Conservation (phyloP, 2,113 vertebrate genomes). For the Ivindomyrus marchei region DNA sequence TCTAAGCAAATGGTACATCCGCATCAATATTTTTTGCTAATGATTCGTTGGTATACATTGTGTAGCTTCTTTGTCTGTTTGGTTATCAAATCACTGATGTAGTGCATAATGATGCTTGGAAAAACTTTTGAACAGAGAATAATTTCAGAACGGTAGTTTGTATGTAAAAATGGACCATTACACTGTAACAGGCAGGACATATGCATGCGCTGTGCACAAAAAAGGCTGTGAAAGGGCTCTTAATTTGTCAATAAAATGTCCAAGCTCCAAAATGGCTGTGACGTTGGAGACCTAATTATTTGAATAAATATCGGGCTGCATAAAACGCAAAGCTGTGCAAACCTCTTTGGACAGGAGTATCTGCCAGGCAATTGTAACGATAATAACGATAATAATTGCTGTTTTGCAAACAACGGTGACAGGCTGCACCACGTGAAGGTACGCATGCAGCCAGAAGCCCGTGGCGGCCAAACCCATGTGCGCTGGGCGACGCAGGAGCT, state of each 20-base stretch:
- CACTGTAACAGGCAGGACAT: background rate
- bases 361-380: background rate
- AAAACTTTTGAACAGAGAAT: background rate
- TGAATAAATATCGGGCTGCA: background rate
- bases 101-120: background rate
- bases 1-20: background rate
- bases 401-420: background rate
- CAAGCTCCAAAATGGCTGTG: background rate
- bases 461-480: background rate
- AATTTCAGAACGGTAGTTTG: background rate
- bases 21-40: background rate
- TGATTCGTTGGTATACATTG: background rate
- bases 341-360: background rate
- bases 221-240: background rate
- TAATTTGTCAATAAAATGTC: background rate
- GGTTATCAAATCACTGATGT: background rate
- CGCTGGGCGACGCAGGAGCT: background rate
- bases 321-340: background rate
- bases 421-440: background rate
- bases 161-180: background rate
- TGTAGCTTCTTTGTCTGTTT: background rate
- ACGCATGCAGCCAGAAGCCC: background rate
- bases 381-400: background rate
- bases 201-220: background rate
- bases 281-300: background rate